These are phyloP conservation scores for Dryobotodes eremita DNA, from an alignment of 2,888 invertebrate genomes.

Conservation along the genomic window DNA sequence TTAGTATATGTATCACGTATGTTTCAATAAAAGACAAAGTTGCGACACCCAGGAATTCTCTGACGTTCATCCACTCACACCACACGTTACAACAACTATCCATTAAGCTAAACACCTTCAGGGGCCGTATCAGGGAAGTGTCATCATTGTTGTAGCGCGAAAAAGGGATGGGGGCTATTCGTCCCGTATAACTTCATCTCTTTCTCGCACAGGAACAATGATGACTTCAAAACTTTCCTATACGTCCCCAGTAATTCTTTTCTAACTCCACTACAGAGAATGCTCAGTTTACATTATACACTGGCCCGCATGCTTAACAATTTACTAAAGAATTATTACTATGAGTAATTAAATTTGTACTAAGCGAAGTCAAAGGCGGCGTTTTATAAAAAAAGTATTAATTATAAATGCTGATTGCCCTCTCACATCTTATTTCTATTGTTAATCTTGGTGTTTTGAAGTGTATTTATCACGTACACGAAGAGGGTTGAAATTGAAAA, in stretches of 20 bases:
- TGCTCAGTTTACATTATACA: slow-evolving; percentile 64
- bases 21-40: slow-evolving; percentile 39
- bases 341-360: slow-evolving; percentile 61
- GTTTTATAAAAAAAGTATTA: slow-evolving; percentile 56
- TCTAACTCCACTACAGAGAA: slow-evolving; percentile 44
- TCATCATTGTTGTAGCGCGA: neutral
- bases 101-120: slow-evolving; percentile 37
- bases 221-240: slow-evolving; percentile 9
- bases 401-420: slow-evolving; percentile 58
- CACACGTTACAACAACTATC: slow-evolving; percentile 42
- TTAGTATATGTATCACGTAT: slow-evolving; percentile 59
- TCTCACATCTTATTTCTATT: slow-evolving; percentile 39
- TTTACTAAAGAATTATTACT: slow-evolving; percentile 59
- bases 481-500: neutral
- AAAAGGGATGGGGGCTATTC: neutral
- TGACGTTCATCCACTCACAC: slow-evolving; percentile 46
- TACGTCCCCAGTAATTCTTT: slow-evolving; percentile 24
- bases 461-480: slow-evolving; percentile 18
- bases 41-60: slow-evolving; percentile 53
- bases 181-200: slow-evolving; percentile 9
- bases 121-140: slow-evolving; percentile 9
- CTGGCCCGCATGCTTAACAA: slow-evolving; percentile 54
- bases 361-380: slow-evolving; percentile 64
- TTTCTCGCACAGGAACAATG: slow-evolving; percentile 12
- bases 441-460: slow-evolving; percentile 29